These are phyloP conservation scores for Elephantulus edwardii DNA, from an alignment of 2,113 vertebrate species.

Conservation along the genomic window DNA sequence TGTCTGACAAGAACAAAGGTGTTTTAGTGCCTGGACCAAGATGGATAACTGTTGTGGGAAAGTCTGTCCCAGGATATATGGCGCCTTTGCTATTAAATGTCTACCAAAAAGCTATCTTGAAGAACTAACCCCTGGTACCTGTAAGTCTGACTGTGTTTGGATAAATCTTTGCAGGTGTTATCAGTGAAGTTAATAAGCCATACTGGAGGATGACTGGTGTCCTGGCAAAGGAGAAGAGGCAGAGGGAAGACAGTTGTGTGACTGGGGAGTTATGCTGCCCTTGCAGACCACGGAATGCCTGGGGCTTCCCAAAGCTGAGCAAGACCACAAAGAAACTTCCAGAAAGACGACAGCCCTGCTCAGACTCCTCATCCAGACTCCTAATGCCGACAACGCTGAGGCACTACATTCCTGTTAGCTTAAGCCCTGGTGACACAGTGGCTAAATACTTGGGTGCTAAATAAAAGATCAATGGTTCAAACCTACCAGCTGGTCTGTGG, in stretches of 20 bases:
- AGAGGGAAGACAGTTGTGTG: background rate
- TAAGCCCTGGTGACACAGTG: background rate
- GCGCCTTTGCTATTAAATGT: background rate
- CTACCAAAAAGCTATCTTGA: too few relatives aligned
- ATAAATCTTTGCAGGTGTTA: background rate
- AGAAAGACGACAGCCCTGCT: background rate
- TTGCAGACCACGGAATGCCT: background rate
- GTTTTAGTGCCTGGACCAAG: background rate
- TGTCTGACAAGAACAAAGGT: conserved; percentile 3
- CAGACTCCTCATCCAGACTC: background rate
- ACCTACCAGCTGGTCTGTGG: background rate
- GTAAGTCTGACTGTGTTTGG: background rate
- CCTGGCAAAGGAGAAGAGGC: background rate
- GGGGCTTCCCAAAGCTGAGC: background rate
- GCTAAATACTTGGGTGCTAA: background rate
- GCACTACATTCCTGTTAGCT: background rate
- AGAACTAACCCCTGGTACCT: background rate
- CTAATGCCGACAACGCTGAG: too few relatives aligned
- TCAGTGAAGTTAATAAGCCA: background rate
- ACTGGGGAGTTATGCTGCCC: background rate
- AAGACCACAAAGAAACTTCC: background rate
- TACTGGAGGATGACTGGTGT: background rate
- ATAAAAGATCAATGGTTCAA: background rate
- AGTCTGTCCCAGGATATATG: background rate
- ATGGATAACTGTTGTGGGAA: background rate